Base-by-base conservation (phyloP, 2,797 vertebrate genomes). In the Catamblyrhynchus diadema region DNA sequence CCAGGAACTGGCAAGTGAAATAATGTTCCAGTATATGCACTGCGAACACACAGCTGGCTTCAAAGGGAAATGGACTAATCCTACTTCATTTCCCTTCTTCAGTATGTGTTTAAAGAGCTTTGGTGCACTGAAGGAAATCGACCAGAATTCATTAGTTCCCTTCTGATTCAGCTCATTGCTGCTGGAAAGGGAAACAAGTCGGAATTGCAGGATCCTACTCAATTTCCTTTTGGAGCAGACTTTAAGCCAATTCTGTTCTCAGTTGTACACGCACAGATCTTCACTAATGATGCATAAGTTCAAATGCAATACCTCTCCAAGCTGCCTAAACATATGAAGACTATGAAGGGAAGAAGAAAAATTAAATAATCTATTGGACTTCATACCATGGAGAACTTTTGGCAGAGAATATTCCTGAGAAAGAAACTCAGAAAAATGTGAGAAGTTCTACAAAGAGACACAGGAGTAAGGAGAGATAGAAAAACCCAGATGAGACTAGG, bases 31-130 rank as follows among this genome's bases (percentile, higher is more conserved):
- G 67, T 93, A 64, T 69, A 95, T 24, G 88, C 88, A 71, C 86
- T 91, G 86, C 70, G 89, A 93, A 94, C 86, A 95, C 75, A 93
- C 96, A 97, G 96, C 96, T 97, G 96, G 94, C 96, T 97, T 97
- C 96, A 96, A 97, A 96, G 94, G 96, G 96, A 97, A 97, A 96
- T 96, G 92, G 96, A 96, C 91, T 97, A 97, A 97, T 96, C 96
- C 95, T 91, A 95, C 81, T 96, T 95, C 96, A 97, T 97, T 97
- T 97, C 96, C 96, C 96, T 96, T 93, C 83, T 81, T 94, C 95
- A 96, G 85, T 89, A 51, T 50, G 74, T 95, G 81, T 97, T 95
- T 97, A 95, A 97, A 97, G 90, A 89, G 93, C 95, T 96, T 86
- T 85, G 67, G 94, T 90, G 94, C 12, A 0, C 82, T 89, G 67